phyloP scores from a whole-genome alignment of 2,113 vertebrate genomes.

The Catharus bicknelli region DNA sequence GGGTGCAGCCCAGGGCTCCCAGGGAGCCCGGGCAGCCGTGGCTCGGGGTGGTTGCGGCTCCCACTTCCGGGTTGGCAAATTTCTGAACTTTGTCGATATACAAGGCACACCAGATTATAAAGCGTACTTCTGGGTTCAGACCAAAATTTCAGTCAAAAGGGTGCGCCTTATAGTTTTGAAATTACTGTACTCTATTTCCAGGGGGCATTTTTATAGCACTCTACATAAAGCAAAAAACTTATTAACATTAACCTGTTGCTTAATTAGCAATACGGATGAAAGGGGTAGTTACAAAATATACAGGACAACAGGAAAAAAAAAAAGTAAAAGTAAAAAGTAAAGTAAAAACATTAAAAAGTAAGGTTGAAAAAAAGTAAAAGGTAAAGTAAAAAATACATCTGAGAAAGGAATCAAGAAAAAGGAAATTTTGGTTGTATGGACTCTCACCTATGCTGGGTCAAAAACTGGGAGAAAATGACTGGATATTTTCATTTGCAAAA shows the following conservation, averaged over 20 bases:
- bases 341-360: background rate
- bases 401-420: background rate
- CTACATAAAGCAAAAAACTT: background rate
- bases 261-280: background rate
- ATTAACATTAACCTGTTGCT: background rate
- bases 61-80: no score
- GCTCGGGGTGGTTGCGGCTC: no score
- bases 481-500: background rate
- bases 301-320: background rate
- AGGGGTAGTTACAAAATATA: background rate
- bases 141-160: no score
- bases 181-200: background rate
- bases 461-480: background rate
- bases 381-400: no score
- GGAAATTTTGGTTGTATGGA: background rate
- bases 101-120: no score
- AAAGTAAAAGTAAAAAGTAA: background rate
- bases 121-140: no score
- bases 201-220: background rate
- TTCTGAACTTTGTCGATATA: no score
- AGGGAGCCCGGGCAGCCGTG: no score
- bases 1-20: no score
- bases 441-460: background rate
- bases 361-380: no score
- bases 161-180: no score